Evolutionary conservation across 2,113 vertebrate species (phyloP), one percentile per base, ranked within the genome.

Genomic region (Siniperca chuatsi): DNA sequence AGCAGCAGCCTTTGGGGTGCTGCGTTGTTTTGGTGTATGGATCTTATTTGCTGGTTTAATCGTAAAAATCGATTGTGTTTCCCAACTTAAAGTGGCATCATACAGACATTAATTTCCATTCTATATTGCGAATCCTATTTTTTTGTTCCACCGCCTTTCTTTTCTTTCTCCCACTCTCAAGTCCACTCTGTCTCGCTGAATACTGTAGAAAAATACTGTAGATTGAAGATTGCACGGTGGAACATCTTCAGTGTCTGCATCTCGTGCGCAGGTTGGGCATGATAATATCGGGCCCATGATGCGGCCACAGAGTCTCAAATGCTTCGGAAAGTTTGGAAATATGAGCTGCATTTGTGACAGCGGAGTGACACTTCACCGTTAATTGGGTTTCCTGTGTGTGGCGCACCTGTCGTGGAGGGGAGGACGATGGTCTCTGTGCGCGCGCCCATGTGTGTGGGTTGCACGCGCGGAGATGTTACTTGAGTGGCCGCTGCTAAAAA

Each of bases 301-400:
- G 75, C 50, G 23, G 67, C 5, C 48, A 4, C 3, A 13, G 1
- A 4, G 42, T 44, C 10, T 15, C 12, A 54, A 13, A 81, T 40
- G 64, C 58, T 2, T 25, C 2, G 58, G 35, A 91, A 92, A 91
- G 84, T 92, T 87, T 82, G 79, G 46, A 1, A 6, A 74, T 78
- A 57, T 1, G 60, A 65, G 57, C 78, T 13, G 69, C 60, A 21
- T 81, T 37, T 11, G 42, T 35, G 48, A 11, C 21, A 4, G 66
- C 58, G 0, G 68, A 64, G 80, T 61, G 75, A 73, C 78, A 69
- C 78, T 58, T 37, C 0, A 5, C 16, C 23, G 60, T 65, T 86
- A 88, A 90, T 79, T 81, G 77, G 65, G 25, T 6, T 57, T 46
- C 4, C 1, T 3, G 81, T 58, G 60, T 25, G 11, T 6, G 5